Percentiles rank a stretch among this genome's conserved stretches.
Conservation (phyloP, 2,888 invertebrate genomes). For the Drosophila nr. medialis region DNA sequence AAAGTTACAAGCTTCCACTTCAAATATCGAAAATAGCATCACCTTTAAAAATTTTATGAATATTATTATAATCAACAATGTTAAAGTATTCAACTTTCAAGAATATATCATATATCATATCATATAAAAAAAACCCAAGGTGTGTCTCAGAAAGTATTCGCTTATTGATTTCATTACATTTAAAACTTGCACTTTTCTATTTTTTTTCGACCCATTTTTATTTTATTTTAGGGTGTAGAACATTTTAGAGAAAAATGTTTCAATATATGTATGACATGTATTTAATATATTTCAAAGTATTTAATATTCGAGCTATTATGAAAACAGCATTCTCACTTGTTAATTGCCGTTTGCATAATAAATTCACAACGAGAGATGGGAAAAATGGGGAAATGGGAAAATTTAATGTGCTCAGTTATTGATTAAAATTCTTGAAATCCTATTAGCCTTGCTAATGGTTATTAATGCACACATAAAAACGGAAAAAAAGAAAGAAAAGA, state of each 20-base stretch:
- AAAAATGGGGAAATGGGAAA: conserved; percentile 23
- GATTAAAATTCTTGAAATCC: conserved; percentile 60
- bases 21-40: background rate
- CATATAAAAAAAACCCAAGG: background rate
- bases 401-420: conserved; percentile 55
- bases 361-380: conserved; percentile 46
- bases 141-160: background rate
- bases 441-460: conserved; percentile 45
- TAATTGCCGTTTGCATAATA: conserved; percentile 26
- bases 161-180: background rate
- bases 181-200: background rate
- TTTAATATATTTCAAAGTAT: background rate
- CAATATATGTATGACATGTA: background rate
- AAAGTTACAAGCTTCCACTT: background rate
- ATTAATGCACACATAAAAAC: conserved; percentile 31
- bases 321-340: background rate
- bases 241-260: background rate
- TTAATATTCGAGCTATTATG: background rate
- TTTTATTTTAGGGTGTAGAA: background rate
- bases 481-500: conserved; percentile 2
- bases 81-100: background rate
- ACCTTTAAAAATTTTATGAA: background rate
- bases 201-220: background rate
- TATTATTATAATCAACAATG: background rate
- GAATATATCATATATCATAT: background rate